phyloP scores from a whole-genome alignment of 2,113 vertebrate species.

The Chaetura pelagica region DNA sequence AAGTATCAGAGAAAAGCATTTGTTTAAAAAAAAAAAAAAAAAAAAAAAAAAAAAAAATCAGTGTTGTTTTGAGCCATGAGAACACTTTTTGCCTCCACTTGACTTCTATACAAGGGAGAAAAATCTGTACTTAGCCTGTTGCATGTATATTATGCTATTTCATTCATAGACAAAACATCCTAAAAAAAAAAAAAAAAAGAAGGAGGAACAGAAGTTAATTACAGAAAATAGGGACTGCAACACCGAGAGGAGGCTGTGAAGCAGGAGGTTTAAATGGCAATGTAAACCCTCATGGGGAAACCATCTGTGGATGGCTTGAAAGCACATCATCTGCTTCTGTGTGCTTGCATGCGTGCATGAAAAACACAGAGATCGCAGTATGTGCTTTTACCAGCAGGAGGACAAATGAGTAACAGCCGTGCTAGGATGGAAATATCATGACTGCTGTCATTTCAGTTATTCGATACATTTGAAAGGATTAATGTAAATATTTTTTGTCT shows the following conservation, averaged over 20 bases:
- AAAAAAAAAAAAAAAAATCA: not conserved
- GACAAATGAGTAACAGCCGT: not conserved
- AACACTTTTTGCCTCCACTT: no score
- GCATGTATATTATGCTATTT: no score
- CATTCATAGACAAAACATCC: no score
- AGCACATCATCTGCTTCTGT: not conserved
- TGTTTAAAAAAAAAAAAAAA: not conserved
- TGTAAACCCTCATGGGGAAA: constrained; percentile 16
- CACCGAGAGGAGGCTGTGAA: constrained; percentile 12
- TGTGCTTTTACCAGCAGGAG: constrained; percentile 9
- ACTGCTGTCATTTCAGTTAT: not conserved
- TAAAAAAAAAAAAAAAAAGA: not conserved
- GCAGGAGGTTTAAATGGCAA: constrained; percentile 52
- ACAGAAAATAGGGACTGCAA: not conserved
- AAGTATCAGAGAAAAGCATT: not conserved
- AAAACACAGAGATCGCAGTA: not conserved
- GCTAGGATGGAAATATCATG: not conserved
- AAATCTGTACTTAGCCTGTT: no score
- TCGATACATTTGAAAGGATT: not conserved
- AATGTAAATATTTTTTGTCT: not conserved
- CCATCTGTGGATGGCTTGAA: not conserved
- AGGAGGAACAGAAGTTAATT: constrained; percentile 26
- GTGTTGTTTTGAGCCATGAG: no score
- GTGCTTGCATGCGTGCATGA: not conserved
- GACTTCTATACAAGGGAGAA: no score